phyloP scores from a whole-genome alignment of 2,113 vertebrate species.

The Pyxicephalus adspersus region DNA sequence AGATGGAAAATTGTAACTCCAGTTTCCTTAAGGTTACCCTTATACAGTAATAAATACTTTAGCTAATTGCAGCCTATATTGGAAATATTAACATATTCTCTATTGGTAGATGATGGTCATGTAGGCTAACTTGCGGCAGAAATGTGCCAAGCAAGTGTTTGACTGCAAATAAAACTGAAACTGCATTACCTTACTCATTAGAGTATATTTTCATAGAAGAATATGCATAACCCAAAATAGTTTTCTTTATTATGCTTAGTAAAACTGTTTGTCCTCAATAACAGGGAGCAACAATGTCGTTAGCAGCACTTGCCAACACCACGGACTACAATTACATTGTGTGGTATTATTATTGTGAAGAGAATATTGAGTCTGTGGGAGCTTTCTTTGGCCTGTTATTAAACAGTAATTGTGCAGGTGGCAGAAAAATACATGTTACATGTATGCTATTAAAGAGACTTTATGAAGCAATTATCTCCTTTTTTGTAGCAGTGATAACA shows the following conservation, averaged over 20 bases:
- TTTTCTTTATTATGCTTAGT: neutral
- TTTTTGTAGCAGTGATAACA: neutral
- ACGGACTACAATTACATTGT: conserved; percentile 33
- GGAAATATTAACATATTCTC: no score
- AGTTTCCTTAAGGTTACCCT: no score
- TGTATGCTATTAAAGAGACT: conserved; percentile 26
- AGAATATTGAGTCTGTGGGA: conserved; percentile 8
- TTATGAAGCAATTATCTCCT: neutral
- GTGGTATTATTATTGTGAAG: conserved; percentile 17
- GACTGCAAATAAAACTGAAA: no score
- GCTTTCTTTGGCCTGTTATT: conserved; percentile 25
- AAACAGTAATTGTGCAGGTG: conserved; percentile 27
- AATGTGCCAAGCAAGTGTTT: no score
- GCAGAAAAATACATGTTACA: conserved; percentile 1
- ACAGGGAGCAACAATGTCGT: neutral
- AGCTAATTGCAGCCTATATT: no score
- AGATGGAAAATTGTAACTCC: no score
- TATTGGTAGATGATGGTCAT: no score
- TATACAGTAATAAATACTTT: no score
- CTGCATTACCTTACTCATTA: no score
- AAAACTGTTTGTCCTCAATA: conserved; percentile 1
- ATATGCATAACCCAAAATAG: neutral
- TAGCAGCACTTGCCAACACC: conserved; percentile 1
- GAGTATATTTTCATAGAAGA: no score
- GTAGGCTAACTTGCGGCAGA: no score